These are phyloP conservation scores for Euzophera pinguis DNA, from an alignment of 2,888 invertebrate species.

Conservation along the genomic window DNA sequence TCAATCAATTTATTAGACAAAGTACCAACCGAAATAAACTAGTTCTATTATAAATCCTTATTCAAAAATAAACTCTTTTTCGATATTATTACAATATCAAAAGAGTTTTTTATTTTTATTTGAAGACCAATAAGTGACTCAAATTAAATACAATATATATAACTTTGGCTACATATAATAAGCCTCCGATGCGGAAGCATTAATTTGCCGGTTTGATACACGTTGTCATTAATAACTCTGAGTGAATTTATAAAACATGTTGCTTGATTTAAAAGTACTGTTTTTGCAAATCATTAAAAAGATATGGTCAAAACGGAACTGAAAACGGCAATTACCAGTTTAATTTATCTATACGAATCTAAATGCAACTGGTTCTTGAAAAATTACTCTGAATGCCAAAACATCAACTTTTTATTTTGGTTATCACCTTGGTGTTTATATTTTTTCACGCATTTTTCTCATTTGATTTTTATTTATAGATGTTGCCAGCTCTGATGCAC, in stretches of 20 bases:
- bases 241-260: not conserved
- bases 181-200: not conserved
- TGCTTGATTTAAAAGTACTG: not conserved
- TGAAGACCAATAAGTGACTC: no score
- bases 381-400: not conserved
- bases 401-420: not conserved
- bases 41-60: no score
- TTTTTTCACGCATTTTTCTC: not conserved
- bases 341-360: slow-evolving; percentile 1
- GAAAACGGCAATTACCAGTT: not conserved
- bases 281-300: not conserved
- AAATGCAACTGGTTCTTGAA: slow-evolving; percentile 7
- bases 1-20: no score
- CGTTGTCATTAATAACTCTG: not conserved
- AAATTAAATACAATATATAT: no score
- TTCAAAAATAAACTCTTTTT: no score
- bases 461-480: slow-evolving; percentile 53
- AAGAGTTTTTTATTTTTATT: no score
- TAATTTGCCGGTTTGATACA: not conserved
- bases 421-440: not conserved
- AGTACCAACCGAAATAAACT: no score
- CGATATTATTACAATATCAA: no score
- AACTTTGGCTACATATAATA: not conserved
- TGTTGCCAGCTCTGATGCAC: slow-evolving; percentile 86
- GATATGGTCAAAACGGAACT: not conserved